These are phyloP conservation scores for Phymastichus coffea DNA, from an alignment of 1,140 invertebrate genomes.

Conservation along the genomic window DNA sequence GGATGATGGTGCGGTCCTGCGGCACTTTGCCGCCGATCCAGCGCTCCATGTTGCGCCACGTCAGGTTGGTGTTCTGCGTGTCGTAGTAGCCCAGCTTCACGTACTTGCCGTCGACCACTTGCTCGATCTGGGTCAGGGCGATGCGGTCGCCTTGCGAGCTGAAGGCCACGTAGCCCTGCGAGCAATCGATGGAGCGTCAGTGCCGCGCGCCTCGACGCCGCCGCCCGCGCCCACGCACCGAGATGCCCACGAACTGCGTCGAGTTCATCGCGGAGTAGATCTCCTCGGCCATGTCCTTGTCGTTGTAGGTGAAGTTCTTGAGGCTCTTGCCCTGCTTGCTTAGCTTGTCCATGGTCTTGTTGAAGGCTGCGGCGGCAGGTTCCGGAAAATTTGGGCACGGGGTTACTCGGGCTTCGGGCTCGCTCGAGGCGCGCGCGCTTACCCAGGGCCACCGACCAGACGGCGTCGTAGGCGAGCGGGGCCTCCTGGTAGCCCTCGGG, in stretches of 20 bases:
- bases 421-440: conserved; percentile 33
- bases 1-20: conserved; percentile 89
- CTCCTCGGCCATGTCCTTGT: conserved; percentile 90
- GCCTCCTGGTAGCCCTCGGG: conserved; percentile 97
- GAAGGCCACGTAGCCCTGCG: conserved; percentile 88
- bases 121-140: conserved; percentile 97
- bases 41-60: conserved; percentile 85
- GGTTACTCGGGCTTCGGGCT: too few relatives aligned
- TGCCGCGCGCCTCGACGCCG: not conserved
- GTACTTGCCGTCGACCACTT: conserved; percentile 94
- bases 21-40: conserved; percentile 89
- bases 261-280: conserved; percentile 97
- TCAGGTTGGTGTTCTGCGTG: conserved; percentile 90
- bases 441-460: conserved; percentile 95
- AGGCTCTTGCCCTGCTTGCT: conserved; percentile 76
- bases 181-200: not conserved
- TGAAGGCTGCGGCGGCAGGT: conserved; percentile 71
- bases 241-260: conserved; percentile 96
- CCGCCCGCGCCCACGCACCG: too few relatives aligned
- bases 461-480: conserved; percentile 97
- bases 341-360: conserved; percentile 90
- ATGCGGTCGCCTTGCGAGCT: conserved; percentile 98
- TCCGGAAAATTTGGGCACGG: too few relatives aligned
- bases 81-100: conserved; percentile 96
- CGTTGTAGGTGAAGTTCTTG: conserved; percentile 97